phyloP scores from a whole-genome alignment of 2,113 vertebrate genomes.

The Daphoenositta chrysoptera region DNA sequence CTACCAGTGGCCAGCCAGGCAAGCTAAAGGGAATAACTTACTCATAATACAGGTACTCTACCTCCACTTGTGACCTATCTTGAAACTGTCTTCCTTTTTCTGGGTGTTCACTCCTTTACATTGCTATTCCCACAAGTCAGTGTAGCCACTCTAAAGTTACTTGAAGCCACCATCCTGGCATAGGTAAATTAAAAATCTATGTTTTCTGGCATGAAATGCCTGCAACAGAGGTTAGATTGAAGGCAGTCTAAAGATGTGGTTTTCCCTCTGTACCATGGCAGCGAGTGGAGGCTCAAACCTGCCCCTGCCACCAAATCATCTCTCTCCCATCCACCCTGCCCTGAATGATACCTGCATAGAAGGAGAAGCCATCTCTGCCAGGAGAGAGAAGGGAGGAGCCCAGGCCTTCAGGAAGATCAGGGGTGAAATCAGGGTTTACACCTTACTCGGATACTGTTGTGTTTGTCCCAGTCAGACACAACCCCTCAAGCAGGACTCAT shows the following conservation, averaged over 20 bases:
- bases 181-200: neutral
- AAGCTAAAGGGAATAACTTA: neutral
- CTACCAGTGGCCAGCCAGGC: neutral
- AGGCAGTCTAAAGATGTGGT: rapidly evolving
- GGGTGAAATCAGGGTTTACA: neutral
- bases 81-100: neutral
- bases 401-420: neutral
- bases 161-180: neutral
- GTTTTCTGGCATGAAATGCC: neutral
- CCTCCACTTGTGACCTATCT: neutral
- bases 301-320: neutral
- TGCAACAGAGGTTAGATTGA: neutral
- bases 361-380: neutral
- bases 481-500: neutral
- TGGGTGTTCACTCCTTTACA: rapidly evolving
- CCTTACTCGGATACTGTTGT: neutral
- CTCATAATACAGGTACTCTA: rapidly evolving
- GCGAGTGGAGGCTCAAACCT: neutral
- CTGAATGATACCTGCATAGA: neutral
- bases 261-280: neutral
- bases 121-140: neutral
- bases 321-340: neutral
- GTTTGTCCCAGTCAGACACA: rapidly evolving
- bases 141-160: neutral
- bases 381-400: neutral